phyloP scores from a whole-genome alignment of 1,140 invertebrate species.

The Linepithema humile region DNA sequence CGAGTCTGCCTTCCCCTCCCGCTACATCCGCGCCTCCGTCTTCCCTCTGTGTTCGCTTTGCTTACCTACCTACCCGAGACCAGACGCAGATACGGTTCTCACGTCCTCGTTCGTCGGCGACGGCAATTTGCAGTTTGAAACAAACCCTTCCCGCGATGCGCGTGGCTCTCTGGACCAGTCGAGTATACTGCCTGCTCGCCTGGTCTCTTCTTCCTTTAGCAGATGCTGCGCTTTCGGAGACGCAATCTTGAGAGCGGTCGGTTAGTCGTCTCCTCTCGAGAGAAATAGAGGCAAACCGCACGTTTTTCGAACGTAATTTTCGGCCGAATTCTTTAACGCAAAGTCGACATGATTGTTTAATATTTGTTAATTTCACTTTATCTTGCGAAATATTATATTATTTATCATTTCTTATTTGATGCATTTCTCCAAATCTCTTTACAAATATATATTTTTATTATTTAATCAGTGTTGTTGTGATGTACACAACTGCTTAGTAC shows the following conservation, averaged over 20 bases:
- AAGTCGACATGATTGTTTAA: not conserved
- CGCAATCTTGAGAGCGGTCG: constrained; percentile 37
- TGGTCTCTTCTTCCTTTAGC: constrained; percentile 10
- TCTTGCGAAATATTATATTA: not conserved
- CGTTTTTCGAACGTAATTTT: constrained; percentile 5
- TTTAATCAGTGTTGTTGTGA: too few species aligned
- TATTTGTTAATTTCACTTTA: not conserved
- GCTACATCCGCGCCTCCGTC: constrained; percentile 24
- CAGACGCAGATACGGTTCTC: constrained; percentile 75
- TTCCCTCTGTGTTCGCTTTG: constrained; percentile 57
- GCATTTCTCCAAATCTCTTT: too few species aligned
- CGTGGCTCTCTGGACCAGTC: constrained; percentile 5
- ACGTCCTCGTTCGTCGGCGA: constrained; percentile 73
- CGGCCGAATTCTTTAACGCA: not conserved
- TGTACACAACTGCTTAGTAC: too few species aligned
- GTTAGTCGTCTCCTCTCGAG: not conserved
- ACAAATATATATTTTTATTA: too few species aligned
- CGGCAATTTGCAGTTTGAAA: constrained; percentile 73
- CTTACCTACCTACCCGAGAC: constrained; percentile 68
- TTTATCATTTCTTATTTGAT: too few species aligned
- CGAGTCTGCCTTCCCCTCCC: constrained; percentile 33
- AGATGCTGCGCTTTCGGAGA: constrained; percentile 53
- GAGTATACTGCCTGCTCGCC: not conserved
- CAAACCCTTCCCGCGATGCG: constrained; percentile 55
- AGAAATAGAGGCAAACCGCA: not conserved